phyloP scores from a whole-genome alignment of 1,140 invertebrate genomes.

The Zaprionus ornatus region DNA sequence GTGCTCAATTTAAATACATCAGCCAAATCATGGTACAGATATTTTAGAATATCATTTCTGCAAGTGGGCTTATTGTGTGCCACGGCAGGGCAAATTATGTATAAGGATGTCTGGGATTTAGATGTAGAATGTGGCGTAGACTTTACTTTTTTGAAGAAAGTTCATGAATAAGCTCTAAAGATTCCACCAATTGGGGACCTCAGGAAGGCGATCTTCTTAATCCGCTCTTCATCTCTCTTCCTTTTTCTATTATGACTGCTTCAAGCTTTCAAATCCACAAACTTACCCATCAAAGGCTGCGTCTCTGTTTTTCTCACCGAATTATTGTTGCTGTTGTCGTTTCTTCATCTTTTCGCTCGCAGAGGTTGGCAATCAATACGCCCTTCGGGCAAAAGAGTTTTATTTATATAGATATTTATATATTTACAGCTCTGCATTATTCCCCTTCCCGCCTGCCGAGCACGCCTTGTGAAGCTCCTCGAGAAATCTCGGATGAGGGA shows the following conservation, averaged over 20 bases:
- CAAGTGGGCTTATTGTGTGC: background rate
- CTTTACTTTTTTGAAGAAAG: background rate
- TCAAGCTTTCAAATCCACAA: background rate
- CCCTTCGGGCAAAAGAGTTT: background rate
- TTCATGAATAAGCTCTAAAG: no score
- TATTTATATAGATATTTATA: slow-evolving; percentile 10
- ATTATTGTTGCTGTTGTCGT: background rate
- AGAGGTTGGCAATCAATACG: background rate
- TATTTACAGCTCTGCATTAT: background rate
- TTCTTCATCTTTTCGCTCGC: background rate
- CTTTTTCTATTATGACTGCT: background rate
- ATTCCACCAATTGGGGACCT: no score
- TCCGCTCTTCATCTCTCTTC: background rate
- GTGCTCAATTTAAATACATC: slow-evolving; percentile 31
- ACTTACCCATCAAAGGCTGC: background rate
- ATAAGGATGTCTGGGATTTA: background rate
- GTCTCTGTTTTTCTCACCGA: background rate
- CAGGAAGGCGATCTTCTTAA: background rate
- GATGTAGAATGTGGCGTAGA: background rate
- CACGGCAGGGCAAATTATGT: background rate
- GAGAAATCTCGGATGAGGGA: background rate
- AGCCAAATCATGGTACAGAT: slow-evolving; percentile 17
- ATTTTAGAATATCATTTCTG: slow-evolving; percentile 16
- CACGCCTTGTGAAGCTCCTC: background rate
- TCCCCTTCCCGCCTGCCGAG: background rate